phyloP scores from a whole-genome alignment of 2,113 vertebrate genomes.

The Vireo altiloquus region DNA sequence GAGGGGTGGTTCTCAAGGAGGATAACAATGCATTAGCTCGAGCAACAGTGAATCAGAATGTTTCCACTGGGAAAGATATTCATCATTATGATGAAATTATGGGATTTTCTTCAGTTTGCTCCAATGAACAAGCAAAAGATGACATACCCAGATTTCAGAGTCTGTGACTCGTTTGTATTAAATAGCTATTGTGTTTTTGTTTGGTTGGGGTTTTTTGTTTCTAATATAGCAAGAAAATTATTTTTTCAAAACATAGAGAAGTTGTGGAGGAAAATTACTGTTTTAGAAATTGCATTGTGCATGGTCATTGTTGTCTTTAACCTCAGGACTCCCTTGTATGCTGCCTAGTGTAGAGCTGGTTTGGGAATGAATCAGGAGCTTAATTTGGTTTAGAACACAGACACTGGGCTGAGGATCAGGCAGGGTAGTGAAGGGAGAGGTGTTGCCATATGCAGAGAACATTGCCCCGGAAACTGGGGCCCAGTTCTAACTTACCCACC shows the following conservation, averaged over 20 bases:
- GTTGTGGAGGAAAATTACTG: neutral
- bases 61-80: neutral
- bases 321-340: neutral
- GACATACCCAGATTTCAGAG: neutral
- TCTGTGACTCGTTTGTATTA: neutral
- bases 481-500: neutral
- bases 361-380: neutral
- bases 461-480: neutral
- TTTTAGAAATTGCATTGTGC: neutral
- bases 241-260: neutral
- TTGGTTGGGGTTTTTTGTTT: neutral
- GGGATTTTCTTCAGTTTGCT: neutral
- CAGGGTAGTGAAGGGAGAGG: neutral
- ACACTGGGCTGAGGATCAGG: neutral
- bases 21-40: neutral
- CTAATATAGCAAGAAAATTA: too few species aligned
- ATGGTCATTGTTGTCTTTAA: neutral
- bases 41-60: neutral
- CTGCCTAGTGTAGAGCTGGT: neutral
- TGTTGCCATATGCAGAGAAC: neutral
- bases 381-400: neutral
- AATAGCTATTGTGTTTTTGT: neutral
- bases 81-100: neutral
- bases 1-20: neutral
- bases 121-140: neutral